These are phyloP conservation scores for Oligia strigilis DNA, from an alignment of 2,888 invertebrate species.

Conservation along the genomic window DNA sequence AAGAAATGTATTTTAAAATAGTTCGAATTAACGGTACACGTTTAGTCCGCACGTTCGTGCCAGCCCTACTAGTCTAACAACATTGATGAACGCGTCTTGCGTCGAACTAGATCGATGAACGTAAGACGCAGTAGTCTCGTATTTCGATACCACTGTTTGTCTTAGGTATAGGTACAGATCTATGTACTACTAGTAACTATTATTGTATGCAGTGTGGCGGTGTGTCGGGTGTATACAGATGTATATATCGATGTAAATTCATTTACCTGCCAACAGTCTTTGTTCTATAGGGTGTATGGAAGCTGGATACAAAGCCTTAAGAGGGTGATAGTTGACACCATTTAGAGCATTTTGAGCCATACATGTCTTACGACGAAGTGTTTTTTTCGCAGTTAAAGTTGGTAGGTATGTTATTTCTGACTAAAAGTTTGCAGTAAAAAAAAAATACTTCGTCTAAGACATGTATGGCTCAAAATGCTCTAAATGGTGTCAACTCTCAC, in stretches of 20 bases:
- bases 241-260: neutral
- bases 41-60: neutral
- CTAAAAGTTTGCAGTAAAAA: no score
- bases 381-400: no score
- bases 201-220: neutral
- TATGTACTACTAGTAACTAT: neutral
- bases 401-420: no score
- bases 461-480: no score
- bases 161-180: neutral
- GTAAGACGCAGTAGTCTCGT: slow-evolving; percentile 29
- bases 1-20: neutral
- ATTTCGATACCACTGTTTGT: slow-evolving; percentile 38
- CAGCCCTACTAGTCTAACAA: neutral
- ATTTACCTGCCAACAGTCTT: neutral
- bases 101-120: slow-evolving; percentile 18
- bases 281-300: no score
- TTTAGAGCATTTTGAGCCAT: no score
- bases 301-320: no score
- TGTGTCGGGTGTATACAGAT: neutral
- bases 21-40: neutral
- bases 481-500: no score
- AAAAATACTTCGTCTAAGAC: no score
- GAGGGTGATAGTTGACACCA: no score
- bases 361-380: no score
- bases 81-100: slow-evolving; percentile 35